Evolutionary conservation across 2,797 vertebrate genomes (phyloP), one percentile per base, ranked within the genome.

Genomic region (Lacerta bilineata): DNA sequence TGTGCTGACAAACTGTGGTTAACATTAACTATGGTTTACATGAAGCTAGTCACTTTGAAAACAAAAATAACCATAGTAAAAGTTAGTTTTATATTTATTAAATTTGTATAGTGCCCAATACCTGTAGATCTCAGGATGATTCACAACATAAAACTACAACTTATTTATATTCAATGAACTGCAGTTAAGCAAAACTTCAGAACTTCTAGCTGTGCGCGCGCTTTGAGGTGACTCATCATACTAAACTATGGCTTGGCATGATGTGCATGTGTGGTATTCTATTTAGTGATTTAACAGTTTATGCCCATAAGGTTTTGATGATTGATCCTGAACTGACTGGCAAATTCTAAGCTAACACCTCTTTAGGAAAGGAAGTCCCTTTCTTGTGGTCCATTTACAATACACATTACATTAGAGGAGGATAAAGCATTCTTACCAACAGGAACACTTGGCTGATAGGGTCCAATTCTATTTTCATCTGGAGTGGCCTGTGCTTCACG

Each of bases 381-480:
- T 69, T 29, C 23, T 29, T 69, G 68, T 69, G 23, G 25, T 69
- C 27, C 23, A 69, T 69, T 27, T 69, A 69, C 23, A 15, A 85
- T 75, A 86, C 13, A 39, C 6, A 23, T 23, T n/a, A 55, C 7
- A 36, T 15, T 27, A 27, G 20, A 50, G 64, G 81, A 20, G 8
- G 25, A 89, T 29, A 36, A 83, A 85, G 29, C 0, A 90, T 90
- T 92, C 98, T 98, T 96, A 99, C 98, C 99, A 66, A 99, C 95
- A 89, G 99, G 98, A 84, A 95, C 93, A 80, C 98, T 95, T 10
- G 98, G 97, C 87, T 99, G 97, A 91, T 98, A 98, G 0, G 98
- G 97, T 25, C 97, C 98, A 93, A 99, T 97, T 87, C 97, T 96
- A 82, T 97, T 96, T 77, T 97, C 97, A 90, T 97, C 97, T 43